Base-by-base conservation (phyloP, 2,113 vertebrate genomes). In the Podarcis cretensis region DNA sequence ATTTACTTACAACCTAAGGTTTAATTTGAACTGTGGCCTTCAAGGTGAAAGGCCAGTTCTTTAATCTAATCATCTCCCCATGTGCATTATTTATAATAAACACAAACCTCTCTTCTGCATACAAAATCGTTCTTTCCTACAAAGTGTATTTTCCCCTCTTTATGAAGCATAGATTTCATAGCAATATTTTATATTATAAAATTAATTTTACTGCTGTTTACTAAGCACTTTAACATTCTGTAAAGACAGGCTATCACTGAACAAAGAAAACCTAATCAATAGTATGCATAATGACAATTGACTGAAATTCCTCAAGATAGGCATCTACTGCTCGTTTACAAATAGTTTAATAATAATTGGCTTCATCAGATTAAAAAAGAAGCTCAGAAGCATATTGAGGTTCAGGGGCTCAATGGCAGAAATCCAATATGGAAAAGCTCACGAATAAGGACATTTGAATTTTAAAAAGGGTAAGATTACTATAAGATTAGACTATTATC, bases 11-110 rank as follows among this genome's bases (percentile, higher is more conserved):
- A 85, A 90, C 81, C 93, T 77, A 91, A 92, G 91, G 94, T 94
- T 94, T 96, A 95, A 97, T 95, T 92, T 95, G 94, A 95, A 95
- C 90, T 93, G 87, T 95, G 95, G 92, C 91, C 94, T 95, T 88
- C 88, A 77, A 95, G 95, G 93, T 92, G 88, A 97, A 96, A 96
- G 96, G 93, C 84, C 92, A 95, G 78, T 37, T 82, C 30, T 95
- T 89, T 83, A 89, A 94, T 90, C 40, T 92, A 93, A 63, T 86
- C 89, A 91, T 76, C 69, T 40, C 87, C 20, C 10, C 10, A 79
- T 23, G 90, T 10, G 23, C 90, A 85, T 78, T 92, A 86, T 32
- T 93, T 92, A 57, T 12, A 92, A 85, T 18, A 89, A 88, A 85
- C 40, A 65, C 20, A 85, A 85, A 76, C 7, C 2, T 84, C 43